Percentiles rank a stretch among this genome's conserved stretches.
Evolutionary conservation across 1,140 invertebrate species (phyloP).

Genomic region (Arctopsyche grandis): DNA sequence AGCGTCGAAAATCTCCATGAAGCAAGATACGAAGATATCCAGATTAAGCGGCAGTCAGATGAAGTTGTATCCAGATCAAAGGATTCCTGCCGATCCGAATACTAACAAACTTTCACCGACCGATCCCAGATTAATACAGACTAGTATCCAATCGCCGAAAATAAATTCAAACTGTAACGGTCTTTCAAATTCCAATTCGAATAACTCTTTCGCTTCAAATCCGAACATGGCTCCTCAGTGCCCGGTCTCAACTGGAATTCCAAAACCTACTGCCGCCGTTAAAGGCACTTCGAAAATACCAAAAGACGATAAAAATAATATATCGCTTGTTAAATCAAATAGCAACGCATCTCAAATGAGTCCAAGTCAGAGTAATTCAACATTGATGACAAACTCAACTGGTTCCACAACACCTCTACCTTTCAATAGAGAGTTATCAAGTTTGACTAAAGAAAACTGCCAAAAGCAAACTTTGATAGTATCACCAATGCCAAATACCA

Average conservation of each 20-base stretch:
- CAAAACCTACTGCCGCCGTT: constrained; percentile 89
- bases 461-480: constrained; percentile 75
- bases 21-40: constrained; percentile 62
- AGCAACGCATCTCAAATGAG: constrained; percentile 64
- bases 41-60: constrained; percentile 65
- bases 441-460: constrained; percentile 63
- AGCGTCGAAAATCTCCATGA: constrained; percentile 42
- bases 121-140: constrained; percentile 57
- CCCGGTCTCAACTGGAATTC: constrained; percentile 74
- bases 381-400: constrained; percentile 63
- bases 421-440: constrained; percentile 65
- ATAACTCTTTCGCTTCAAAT: constrained; percentile 45
- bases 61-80: constrained; percentile 58
- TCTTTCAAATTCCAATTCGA: constrained; percentile 49
- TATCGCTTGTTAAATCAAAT: constrained; percentile 42
- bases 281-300: constrained; percentile 83
- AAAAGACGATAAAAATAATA: constrained; percentile 61
- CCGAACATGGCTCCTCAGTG: constrained; percentile 57
- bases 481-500: constrained; percentile 75
- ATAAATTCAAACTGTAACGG: constrained; percentile 38
- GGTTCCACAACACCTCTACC: constrained; percentile 63
- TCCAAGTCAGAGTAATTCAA: constrained; percentile 68
- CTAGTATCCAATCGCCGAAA: constrained; percentile 55
- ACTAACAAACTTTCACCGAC: constrained; percentile 54
- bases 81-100: constrained; percentile 56